Evolutionary conservation across 1,140 invertebrate species (phyloP).

Genomic region (Drosophila melanica): DNA sequence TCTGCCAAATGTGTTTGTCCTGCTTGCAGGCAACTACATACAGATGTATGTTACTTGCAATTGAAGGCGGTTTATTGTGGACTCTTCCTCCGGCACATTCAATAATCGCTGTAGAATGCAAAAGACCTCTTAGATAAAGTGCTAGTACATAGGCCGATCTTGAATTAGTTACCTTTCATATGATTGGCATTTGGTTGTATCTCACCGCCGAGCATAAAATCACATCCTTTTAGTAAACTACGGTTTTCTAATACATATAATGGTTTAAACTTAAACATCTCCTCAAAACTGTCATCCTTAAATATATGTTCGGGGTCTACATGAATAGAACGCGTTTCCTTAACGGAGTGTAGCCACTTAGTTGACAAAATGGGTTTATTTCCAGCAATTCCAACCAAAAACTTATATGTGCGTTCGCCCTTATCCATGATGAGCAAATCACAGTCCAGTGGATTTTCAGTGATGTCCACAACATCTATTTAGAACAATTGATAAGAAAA

Average conservation of each 20-base stretch:
- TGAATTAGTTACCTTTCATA: slow-evolving; percentile 44
- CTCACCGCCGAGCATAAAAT: slow-evolving; percentile 49
- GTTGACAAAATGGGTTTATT: slow-evolving; percentile 54
- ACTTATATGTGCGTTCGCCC: slow-evolving; percentile 67
- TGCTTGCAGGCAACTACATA: slow-evolving; percentile 18
- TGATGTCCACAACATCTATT: slow-evolving; percentile 48
- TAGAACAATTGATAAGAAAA: background rate
- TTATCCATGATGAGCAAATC: slow-evolving; percentile 64
- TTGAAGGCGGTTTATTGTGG: slow-evolving; percentile 7
- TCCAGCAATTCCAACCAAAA: slow-evolving; percentile 47
- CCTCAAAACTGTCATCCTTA: slow-evolving; percentile 40
- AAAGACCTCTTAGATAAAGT: background rate
- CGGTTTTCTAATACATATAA: slow-evolving; percentile 23
- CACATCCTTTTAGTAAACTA: slow-evolving; percentile 25
- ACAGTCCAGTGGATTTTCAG: slow-evolving; percentile 44
- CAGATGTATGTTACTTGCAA: slow-evolving; percentile 1
- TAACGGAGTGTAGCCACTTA: slow-evolving; percentile 45
- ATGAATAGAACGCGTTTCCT: slow-evolving; percentile 13
- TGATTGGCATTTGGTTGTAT: slow-evolving; percentile 50
- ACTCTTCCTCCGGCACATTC: slow-evolving; percentile 53
- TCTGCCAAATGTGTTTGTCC: slow-evolving; percentile 4
- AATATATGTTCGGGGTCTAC: slow-evolving; percentile 54
- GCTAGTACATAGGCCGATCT: background rate
- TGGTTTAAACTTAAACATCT: slow-evolving; percentile 47
- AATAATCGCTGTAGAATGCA: slow-evolving; percentile 42